Percentiles rank a stretch among this genome's conserved stretches.
Evolutionary conservation across 2,113 vertebrate genomes (phyloP).

Genomic region (Mobula hypostoma): DNA sequence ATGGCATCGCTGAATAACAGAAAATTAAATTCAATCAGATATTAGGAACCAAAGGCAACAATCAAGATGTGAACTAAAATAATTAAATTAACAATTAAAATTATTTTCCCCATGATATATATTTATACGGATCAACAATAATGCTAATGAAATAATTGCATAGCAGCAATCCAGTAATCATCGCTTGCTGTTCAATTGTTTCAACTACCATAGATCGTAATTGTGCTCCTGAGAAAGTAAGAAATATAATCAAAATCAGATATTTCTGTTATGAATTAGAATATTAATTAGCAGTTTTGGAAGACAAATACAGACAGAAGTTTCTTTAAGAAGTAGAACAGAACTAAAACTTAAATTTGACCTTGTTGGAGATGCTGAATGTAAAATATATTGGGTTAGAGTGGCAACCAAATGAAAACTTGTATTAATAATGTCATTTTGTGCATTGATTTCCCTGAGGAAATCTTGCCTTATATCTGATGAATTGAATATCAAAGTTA

Average conservation of each 20-base stretch:
- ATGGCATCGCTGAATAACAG: neutral
- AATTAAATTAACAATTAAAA: conserved; percentile 28
- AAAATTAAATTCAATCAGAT: conserved; percentile 6
- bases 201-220: neutral
- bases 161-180: conserved; percentile 5
- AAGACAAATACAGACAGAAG: neutral
- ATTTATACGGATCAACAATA: neutral
- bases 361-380: neutral
- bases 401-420: conserved; percentile 12
- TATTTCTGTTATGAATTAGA: neutral
- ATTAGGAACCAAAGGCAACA: neutral
- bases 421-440: neutral
- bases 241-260: neutral
- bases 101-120: conserved; percentile 9
- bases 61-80: neutral
- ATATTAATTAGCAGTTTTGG: neutral
- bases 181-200: neutral
- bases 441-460: conserved; percentile 26
- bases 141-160: conserved; percentile 23
- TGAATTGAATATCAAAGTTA: conserved; percentile 31
- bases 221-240: neutral
- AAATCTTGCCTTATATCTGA: conserved; percentile 27
- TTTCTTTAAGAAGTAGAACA: neutral
- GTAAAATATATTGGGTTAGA: neutral
- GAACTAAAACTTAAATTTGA: neutral